Evolutionary conservation across 2,113 vertebrate species (phyloP).

Genomic region (Cervus canadensis): DNA sequence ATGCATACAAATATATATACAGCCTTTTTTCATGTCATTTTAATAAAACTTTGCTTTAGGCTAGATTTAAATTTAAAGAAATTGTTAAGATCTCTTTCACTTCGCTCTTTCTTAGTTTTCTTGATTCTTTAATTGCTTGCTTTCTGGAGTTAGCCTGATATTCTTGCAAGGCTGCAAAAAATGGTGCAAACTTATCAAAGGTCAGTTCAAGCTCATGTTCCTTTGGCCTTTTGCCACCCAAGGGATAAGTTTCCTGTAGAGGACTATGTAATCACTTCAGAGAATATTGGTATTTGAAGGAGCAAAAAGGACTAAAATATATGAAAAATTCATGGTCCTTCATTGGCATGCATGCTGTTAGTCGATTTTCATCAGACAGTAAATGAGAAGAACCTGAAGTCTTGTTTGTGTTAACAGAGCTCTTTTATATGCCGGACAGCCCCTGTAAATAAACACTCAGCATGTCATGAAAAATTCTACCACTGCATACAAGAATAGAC

Average conservation of each 20-base stretch:
- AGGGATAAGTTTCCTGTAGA: slow-evolving; percentile 12
- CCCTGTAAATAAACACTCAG: slow-evolving; percentile 70
- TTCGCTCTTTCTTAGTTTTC: background rate
- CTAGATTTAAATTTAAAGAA: slow-evolving; percentile 29
- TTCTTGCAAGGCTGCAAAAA: background rate
- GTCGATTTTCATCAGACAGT: slow-evolving; percentile 64
- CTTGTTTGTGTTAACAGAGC: slow-evolving; percentile 66
- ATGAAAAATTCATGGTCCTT: slow-evolving; percentile 66
- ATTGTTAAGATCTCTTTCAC: slow-evolving; percentile 19
- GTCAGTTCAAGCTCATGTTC: slow-evolving; percentile 29
- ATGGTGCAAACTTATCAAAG: slow-evolving; percentile 53
- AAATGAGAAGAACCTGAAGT: slow-evolving; percentile 68
- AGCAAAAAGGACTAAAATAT: slow-evolving; percentile 38
- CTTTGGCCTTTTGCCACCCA: slow-evolving; percentile 18
- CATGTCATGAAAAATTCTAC: slow-evolving; percentile 66
- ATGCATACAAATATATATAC: background rate
- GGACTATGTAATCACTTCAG: slow-evolving; percentile 41
- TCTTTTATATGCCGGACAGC: slow-evolving; percentile 63
- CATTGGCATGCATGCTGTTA: slow-evolving; percentile 57
- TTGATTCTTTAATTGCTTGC: slow-evolving; percentile 14
- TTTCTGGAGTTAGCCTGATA: slow-evolving; percentile 4
- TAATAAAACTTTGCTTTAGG: slow-evolving; percentile 10
- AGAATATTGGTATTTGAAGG: slow-evolving; percentile 30
- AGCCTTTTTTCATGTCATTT: background rate
- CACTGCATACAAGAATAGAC: slow-evolving; percentile 30